Base-by-base conservation (phyloP, 2,797 vertebrate genomes). In the Sebastes steindachneri region DNA sequence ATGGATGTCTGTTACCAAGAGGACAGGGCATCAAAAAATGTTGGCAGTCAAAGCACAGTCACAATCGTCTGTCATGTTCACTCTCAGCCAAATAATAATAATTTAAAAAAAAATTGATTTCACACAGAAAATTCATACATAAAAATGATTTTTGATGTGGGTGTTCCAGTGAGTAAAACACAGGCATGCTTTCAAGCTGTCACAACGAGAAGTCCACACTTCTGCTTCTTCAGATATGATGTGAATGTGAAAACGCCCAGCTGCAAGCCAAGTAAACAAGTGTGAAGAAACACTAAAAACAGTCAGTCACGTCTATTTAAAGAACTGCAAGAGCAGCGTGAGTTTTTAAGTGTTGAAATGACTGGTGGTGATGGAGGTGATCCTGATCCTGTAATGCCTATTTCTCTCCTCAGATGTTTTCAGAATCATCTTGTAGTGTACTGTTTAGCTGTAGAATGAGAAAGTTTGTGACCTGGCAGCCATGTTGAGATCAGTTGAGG, bases 141-240 rank as follows among this genome's bases (percentile, higher is more conserved):
- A 66, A 87, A 59, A 62, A 59, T 6, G 3, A 21, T 57, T 69
- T 84, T 73, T 35, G 5, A 77, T 66, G 73, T 69, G 67, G 74
- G 26, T 28, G 77, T 68, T 80, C 35, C 35, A 55, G 28, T 53
- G 64, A 72, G 51, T 72, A 31, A 76, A 83, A 88, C 80, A 85
- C 73, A 45, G 31, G 37, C 78, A 89, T 59, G 81, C 85, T 87
- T 86, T 90, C 66, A 87, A 82, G 81, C 71, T 73, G 73, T 87
- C 85, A 71, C 55, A 75, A 58, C 41, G 23, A 67, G 48, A 76
- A 28, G 29, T 53, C 54, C 28, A 6, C 59, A 28, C 54, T 21
- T 63, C 59, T 45, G 29, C 77, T 25, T 69, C 69, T 45, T 55
- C 28, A 5, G 29, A 73, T 35, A 23, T 28, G 54, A 86, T 62